Conservation (phyloP, 1,140 invertebrate species). For the Drosophila cardini region DNA sequence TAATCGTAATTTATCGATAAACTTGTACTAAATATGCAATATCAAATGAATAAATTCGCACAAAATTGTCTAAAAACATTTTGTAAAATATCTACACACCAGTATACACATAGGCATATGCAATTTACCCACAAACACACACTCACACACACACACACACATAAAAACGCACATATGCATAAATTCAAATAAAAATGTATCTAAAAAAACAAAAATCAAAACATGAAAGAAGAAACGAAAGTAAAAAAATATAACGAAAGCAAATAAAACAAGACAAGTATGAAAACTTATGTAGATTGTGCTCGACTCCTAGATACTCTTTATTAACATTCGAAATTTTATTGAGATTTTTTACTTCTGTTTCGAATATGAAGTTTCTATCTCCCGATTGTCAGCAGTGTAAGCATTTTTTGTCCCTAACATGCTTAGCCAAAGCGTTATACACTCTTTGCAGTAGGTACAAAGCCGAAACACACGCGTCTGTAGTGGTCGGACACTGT, state of each 20-base stretch:
- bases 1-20: no score
- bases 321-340: no score
- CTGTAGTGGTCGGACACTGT: slow-evolving; percentile 64
- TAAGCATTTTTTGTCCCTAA: no score
- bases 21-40: no score
- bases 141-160: slow-evolving; percentile 13
- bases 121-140: slow-evolving; percentile 15
- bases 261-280: not conserved
- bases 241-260: slow-evolving; percentile 14
- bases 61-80: not conserved
- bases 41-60: not conserved
- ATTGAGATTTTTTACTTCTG: no score
- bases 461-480: slow-evolving; percentile 53
- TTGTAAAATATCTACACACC: not conserved
- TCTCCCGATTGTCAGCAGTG: no score
- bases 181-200: slow-evolving; percentile 76
- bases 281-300: no score
- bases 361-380: no score
- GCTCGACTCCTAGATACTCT: no score
- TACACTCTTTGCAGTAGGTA: no score
- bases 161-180: slow-evolving; percentile 60
- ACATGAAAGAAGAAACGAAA: slow-evolving; percentile 23
- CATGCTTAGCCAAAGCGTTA: no score
- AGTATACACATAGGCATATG: not conserved
- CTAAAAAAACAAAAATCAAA: slow-evolving; percentile 49